phyloP scores from a whole-genome alignment of 1,140 invertebrate species.

The Calosoma granatense region DNA sequence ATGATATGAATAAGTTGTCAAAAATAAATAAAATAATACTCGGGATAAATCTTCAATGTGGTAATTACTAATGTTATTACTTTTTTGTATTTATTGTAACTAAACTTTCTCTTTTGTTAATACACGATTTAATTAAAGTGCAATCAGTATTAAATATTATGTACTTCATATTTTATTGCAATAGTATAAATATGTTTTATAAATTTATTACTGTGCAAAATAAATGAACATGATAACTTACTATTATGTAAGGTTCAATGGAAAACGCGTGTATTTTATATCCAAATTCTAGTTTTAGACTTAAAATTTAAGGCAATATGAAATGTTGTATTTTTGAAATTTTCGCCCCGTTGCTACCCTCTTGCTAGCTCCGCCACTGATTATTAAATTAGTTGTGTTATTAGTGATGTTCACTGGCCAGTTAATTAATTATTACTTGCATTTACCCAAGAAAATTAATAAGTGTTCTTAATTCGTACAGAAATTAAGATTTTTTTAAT shows the following conservation, averaged over 20 bases:
- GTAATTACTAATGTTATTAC: not conserved
- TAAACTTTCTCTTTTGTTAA: not conserved
- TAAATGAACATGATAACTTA: no score
- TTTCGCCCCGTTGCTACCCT: no score
- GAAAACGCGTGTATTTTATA: no score
- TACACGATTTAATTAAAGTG: not conserved
- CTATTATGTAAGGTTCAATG: no score
- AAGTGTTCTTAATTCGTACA: not conserved
- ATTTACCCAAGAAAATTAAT: conserved; percentile 1
- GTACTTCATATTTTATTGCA: not conserved
- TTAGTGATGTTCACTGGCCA: not conserved
- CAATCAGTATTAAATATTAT: conserved; percentile 4
- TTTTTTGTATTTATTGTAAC: conserved; percentile 7
- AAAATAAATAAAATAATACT: no score
- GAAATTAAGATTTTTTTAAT: no score
- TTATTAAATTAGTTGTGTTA: not conserved
- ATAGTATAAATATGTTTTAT: no score
- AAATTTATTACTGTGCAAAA: not conserved
- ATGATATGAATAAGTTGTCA: no score
- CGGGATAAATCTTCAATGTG: no score
- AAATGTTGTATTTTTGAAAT: no score
- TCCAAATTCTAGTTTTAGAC: no score
- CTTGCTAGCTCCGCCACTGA: not conserved
- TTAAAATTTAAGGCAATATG: no score
- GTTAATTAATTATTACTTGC: not conserved